phyloP scores from a whole-genome alignment of 2,113 vertebrate species.

The Trematomus loennbergii region DNA sequence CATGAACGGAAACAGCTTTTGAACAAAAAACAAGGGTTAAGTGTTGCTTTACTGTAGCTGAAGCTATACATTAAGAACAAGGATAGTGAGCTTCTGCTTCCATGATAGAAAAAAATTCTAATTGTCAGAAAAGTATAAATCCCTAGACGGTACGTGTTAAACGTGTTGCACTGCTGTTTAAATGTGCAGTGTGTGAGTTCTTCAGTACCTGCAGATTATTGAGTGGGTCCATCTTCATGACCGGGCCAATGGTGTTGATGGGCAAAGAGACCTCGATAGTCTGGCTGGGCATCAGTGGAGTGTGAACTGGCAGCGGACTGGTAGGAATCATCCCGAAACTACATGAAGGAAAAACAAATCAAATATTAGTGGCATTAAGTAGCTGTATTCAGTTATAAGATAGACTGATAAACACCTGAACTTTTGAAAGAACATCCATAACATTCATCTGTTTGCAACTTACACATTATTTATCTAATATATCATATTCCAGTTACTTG shows the following conservation, averaged over 20 bases:
- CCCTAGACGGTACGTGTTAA: neutral
- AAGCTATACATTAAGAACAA: too few relatives aligned
- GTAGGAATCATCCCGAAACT: conserved; percentile 98
- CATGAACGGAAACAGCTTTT: too few relatives aligned
- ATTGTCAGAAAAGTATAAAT: too few relatives aligned
- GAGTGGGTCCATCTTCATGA: conserved; percentile 99
- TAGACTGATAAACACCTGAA: too few relatives aligned
- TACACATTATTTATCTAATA: too few relatives aligned
- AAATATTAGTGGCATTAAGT: neutral
- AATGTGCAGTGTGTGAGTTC: neutral
- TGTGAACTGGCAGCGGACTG: conserved; percentile 93
- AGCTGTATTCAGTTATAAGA: neutral
- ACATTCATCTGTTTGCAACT: too few relatives aligned
- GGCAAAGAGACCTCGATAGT: conserved; percentile 96
- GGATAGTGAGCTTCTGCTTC: too few relatives aligned
- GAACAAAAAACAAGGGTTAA: too few relatives aligned
- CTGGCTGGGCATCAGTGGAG: conserved; percentile 98
- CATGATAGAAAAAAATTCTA: too few relatives aligned
- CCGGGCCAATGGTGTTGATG: conserved; percentile 96
- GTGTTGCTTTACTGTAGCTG: too few relatives aligned
- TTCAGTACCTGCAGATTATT: conserved; percentile 95
- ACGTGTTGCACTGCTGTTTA: neutral
- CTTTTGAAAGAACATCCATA: too few relatives aligned
- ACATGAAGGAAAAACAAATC: neutral
- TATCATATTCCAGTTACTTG: too few relatives aligned